Conservation (phyloP, 2,888 invertebrate genomes). For the Parasteatoda lunata region DNA sequence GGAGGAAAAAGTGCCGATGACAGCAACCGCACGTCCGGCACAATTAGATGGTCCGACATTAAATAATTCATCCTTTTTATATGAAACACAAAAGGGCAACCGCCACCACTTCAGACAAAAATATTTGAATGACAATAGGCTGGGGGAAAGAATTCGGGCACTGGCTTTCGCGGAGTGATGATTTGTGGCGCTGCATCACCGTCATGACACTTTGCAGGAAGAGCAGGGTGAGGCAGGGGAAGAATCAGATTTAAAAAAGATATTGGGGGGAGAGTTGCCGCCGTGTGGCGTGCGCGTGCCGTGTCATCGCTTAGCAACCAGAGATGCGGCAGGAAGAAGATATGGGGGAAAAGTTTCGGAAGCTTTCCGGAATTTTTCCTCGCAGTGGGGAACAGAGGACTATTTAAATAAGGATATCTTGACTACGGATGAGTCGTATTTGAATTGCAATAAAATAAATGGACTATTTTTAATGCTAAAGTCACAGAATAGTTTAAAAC, state of each 20-base stretch:
- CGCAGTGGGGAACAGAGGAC: constrained; percentile 9
- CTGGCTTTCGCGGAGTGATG: constrained; percentile 25
- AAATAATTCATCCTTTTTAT: constrained; percentile 53
- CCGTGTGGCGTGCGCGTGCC: constrained; percentile 50
- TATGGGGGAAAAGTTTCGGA: constrained; percentile 9
- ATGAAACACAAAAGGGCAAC: constrained; percentile 12
- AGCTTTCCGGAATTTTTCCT: constrained; percentile 58
- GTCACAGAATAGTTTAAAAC: too few relatives aligned
- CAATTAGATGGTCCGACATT: constrained; percentile 41
- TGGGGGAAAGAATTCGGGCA: constrained; percentile 8
- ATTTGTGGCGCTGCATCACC: constrained; percentile 36
- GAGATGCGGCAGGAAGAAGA: background rate
- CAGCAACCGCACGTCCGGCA: constrained; percentile 34
- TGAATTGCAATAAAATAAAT: too few relatives aligned
- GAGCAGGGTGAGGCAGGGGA: background rate
- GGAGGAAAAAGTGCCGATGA: background rate
- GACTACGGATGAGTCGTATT: too few relatives aligned
- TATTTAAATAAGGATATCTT: too few relatives aligned
- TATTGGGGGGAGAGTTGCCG: background rate
- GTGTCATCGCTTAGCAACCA: constrained; percentile 40
- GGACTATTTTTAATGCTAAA: too few relatives aligned
- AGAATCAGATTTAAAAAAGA: background rate
- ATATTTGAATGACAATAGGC: constrained; percentile 57
- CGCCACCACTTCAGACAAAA: constrained; percentile 21
- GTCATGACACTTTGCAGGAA: constrained; percentile 21